A percentile compares a stretch with the other conserved stretches of the same genome.
Evolutionary conservation across 2,888 invertebrate species (phyloP).

Genomic region (Dromius quadrimaculatus): DNA sequence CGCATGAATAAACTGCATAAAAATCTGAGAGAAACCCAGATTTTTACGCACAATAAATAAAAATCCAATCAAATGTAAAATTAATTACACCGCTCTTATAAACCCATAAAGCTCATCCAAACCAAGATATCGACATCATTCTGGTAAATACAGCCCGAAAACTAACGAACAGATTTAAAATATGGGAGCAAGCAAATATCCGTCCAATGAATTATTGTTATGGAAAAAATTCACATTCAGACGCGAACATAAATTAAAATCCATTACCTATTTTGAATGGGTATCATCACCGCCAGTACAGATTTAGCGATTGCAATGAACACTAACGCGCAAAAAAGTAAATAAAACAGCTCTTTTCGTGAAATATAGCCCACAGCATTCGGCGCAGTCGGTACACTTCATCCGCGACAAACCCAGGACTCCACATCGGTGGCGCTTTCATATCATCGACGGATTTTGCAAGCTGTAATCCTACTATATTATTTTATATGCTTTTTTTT

Average conservation of each 20-base stretch:
- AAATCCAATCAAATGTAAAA: conserved; percentile 14
- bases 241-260: conserved; percentile 47
- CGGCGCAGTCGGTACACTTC: too few species aligned
- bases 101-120: conserved; percentile 9
- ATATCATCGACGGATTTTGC: conserved; percentile 10
- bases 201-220: conserved; percentile 40
- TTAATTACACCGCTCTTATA: conserved; percentile 17
- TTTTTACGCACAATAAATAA: conserved; percentile 12
- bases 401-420: neutral
- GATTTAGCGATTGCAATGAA: conserved; percentile 33
- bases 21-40: neutral
- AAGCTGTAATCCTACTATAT: conserved; percentile 29
- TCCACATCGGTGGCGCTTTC: conserved; percentile 3
- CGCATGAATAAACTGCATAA: neutral
- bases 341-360: conserved; percentile 38
- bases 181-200: conserved; percentile 42
- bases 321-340: conserved; percentile 41
- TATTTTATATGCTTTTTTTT: too few species aligned
- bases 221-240: conserved; percentile 40
- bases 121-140: conserved; percentile 29
- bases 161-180: conserved; percentile 42
- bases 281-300: conserved; percentile 41
- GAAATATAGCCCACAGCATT: conserved; percentile 24
- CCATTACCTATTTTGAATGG: conserved; percentile 31
- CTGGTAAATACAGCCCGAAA: conserved; percentile 39